These are phyloP conservation scores for Notolepis coatsorum DNA, from an alignment of 2,797 vertebrate genomes.

Conservation along the genomic window DNA sequence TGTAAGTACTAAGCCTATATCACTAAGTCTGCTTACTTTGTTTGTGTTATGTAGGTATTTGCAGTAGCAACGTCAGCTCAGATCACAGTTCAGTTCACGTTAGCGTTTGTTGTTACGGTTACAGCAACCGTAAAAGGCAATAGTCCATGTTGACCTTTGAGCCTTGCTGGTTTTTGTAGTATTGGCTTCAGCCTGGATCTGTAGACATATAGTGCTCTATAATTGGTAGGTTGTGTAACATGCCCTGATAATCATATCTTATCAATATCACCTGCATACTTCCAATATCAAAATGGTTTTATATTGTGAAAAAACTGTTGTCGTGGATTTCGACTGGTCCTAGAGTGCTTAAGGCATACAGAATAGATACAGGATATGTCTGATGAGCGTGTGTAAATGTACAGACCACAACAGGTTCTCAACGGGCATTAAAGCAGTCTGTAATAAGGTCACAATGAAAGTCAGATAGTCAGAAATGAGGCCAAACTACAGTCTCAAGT, in stretches of 20 bases:
- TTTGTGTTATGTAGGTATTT: background rate
- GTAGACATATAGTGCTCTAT: slow-evolving; percentile 9
- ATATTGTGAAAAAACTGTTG: slow-evolving; percentile 23
- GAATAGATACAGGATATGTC: too few species aligned
- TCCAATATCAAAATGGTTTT: slow-evolving; percentile 33
- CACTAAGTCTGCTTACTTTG: background rate
- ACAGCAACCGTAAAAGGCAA: slow-evolving; percentile 59
- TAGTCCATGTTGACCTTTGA: slow-evolving; percentile 71
- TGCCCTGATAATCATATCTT: slow-evolving; percentile 51
- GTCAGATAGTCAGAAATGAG: too few species aligned
- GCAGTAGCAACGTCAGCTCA: slow-evolving; percentile 8
- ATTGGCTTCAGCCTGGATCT: slow-evolving; percentile 26
- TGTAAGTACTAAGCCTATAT: too few species aligned
- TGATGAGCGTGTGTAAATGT: too few species aligned
- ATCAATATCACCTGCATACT: slow-evolving; percentile 33
- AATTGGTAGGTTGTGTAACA: slow-evolving; percentile 50
- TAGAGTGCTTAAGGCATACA: too few species aligned
- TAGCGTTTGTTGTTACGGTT: slow-evolving; percentile 23
- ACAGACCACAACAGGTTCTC: too few species aligned
- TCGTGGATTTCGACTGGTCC: too few species aligned
- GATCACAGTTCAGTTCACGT: slow-evolving; percentile 38
- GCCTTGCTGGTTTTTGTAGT: slow-evolving; percentile 42
- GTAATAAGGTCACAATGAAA: too few species aligned
- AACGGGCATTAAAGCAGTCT: too few species aligned
- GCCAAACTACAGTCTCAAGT: too few species aligned